Percentiles rank a stretch among this genome's conserved stretches.
Conservation (phyloP, 1,140 invertebrate genomes). For the Drosophila kanapiae region DNA sequence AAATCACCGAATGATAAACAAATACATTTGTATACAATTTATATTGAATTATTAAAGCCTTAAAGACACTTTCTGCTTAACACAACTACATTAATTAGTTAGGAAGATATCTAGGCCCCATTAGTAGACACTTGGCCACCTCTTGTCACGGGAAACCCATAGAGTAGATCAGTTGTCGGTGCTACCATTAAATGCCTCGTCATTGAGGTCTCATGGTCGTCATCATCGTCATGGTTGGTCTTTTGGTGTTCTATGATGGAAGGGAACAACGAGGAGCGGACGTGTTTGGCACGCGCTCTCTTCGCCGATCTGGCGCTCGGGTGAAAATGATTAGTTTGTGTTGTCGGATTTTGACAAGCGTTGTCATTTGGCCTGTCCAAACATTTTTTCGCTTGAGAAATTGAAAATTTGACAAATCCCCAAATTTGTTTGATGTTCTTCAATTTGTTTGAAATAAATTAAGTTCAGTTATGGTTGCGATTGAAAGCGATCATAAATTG, state of each 20-base stretch:
- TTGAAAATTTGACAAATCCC: slow-evolving; percentile 73
- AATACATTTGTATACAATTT: background rate
- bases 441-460: slow-evolving; percentile 30
- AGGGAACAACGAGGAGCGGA: background rate
- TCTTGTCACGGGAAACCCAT: slow-evolving; percentile 12
- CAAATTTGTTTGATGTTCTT: slow-evolving; percentile 44
- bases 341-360: slow-evolving; percentile 76
- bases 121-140: background rate
- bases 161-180: background rate
- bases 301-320: slow-evolving; percentile 46
- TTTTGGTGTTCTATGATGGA: slow-evolving; percentile 13
- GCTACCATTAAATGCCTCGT: slow-evolving; percentile 36
- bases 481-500: background rate
- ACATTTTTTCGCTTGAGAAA: slow-evolving; percentile 69
- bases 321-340: slow-evolving; percentile 78
- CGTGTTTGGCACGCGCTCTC: slow-evolving; percentile 73
- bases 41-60: background rate
- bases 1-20: fast-evolving
- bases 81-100: background rate
- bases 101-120: background rate
- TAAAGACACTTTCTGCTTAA: background rate
- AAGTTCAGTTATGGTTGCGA: slow-evolving; percentile 3
- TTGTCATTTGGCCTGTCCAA: slow-evolving; percentile 79
- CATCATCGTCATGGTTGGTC: slow-evolving; percentile 52
- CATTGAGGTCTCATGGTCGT: slow-evolving; percentile 15